Base-by-base conservation (phyloP, 2,888 invertebrate genomes). In the Baccha elongata region DNA sequence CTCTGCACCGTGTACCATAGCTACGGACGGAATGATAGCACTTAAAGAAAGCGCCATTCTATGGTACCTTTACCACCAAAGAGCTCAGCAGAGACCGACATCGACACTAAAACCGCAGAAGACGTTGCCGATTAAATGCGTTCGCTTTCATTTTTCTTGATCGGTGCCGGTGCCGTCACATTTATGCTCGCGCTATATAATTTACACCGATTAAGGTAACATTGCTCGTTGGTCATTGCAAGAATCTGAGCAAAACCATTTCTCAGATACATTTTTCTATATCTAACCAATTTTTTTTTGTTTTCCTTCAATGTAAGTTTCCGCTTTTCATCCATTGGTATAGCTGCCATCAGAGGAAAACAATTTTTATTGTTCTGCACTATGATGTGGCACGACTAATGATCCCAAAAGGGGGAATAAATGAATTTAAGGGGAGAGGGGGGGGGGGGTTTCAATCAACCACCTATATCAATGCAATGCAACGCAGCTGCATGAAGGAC, bases 401-500 rank as follows among this genome's bases (percentile, higher is more conserved):
- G 64, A 35, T 26, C 42, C 15, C 13, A 11, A 10, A 35, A 10
- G 26, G 40, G 17, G 44, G 42, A 26, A 26, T 23, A 13, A 17
- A 13, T 52, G 44, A n/a, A n/a, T 13, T n/a, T 11, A 40, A 13
- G 17, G 17, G 44, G n/a, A n/a, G n/a, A n/a, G n/a, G n/a, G n/a
- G n/a, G n/a, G n/a, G n/a, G n/a, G n/a, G 42, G 11, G 17, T n/a
- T 42, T 40, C 23, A 37, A 40, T 55, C 7, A 23, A 52, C 7
- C 40, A 60, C 26, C 21, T 40, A 40, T n/a, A n/a, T n/a, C n/a
- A n/a, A n/a, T n/a, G n/a, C n/a, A 71, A 67, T 67, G 50, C 37
- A 55, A 72, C 64, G 37, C 83, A 83, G 83, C 78, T 83, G 83
- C 72, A 71, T 37, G 15, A 76, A 75, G 76, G 67, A 69, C 64